Percentiles rank a stretch among this genome's conserved stretches.
Conservation (phyloP, 2,797 vertebrate genomes). For the Schizopygopsis pylzovi region DNA sequence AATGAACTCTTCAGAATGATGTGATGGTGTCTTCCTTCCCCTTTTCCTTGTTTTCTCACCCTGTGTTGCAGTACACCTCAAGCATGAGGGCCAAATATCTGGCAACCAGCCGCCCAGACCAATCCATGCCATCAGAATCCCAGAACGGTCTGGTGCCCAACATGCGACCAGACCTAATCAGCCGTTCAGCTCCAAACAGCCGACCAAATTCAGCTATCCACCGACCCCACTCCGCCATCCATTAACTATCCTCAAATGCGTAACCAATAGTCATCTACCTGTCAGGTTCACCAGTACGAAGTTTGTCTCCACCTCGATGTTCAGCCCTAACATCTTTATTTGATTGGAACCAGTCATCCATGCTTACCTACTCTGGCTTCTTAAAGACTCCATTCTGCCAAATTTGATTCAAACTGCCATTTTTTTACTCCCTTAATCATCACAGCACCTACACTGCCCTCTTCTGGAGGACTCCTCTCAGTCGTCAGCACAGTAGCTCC, state of each 20-base stretch:
- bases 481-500: slow-evolving; percentile 36
- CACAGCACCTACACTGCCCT: slow-evolving; percentile 48
- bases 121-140: slow-evolving; percentile 70
- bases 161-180: slow-evolving; percentile 62
- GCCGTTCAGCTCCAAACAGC: slow-evolving; percentile 79
- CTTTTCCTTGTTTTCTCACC: slow-evolving; percentile 22
- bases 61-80: slow-evolving; percentile 91
- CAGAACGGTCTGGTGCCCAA: slow-evolving; percentile 49
- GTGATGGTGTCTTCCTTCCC: slow-evolving; percentile 59
- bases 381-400: slow-evolving; percentile 39
- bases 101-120: slow-evolving; percentile 91
- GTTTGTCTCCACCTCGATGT: slow-evolving; percentile 7
- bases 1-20: background rate
- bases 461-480: slow-evolving; percentile 43
- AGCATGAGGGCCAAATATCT: slow-evolving; percentile 99
- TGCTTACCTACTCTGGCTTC: slow-evolving; percentile 5
- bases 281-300: slow-evolving; percentile 30
- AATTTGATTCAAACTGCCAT: slow-evolving; percentile 37
- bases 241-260: slow-evolving; percentile 37
- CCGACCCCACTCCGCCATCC: slow-evolving; percentile 77
- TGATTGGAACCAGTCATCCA: slow-evolving; percentile 8
- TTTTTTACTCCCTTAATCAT: slow-evolving; percentile 34
- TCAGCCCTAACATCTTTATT: slow-evolving; percentile 11
- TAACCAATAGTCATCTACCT: slow-evolving; percentile 56
- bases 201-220: slow-evolving; percentile 79